These are phyloP conservation scores for Drosophila demipolita DNA, from an alignment of 2,888 invertebrate genomes.

Conservation along the genomic window DNA sequence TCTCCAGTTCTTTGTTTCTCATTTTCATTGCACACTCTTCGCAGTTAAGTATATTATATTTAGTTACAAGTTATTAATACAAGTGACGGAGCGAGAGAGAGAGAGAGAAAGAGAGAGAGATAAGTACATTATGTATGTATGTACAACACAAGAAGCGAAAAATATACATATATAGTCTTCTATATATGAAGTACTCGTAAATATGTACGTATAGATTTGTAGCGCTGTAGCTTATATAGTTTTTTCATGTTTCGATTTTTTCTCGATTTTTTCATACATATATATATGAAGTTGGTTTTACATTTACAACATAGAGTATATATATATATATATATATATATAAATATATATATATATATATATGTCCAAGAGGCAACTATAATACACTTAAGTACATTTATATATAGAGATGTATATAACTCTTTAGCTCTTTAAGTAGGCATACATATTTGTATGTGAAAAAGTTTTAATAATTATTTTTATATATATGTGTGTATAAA, in stretches of 20 bases:
- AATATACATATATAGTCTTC: conserved; percentile 39
- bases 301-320: conserved; percentile 68
- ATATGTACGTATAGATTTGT: conserved; percentile 61
- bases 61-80: conserved; percentile 51
- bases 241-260: background rate
- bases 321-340: conserved; percentile 54
- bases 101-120: conserved; percentile 24
- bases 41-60: conserved; percentile 49
- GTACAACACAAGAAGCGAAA: conserved; percentile 55
- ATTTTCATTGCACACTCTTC: conserved; percentile 41
- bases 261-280: conserved; percentile 4
- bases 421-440: conserved; percentile 43
- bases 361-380: conserved; percentile 66
- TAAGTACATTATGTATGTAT: conserved; percentile 43
- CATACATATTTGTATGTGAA: conserved; percentile 36
- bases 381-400: conserved; percentile 64
- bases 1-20: conserved; percentile 18
- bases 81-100: conserved; percentile 23
- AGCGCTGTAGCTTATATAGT: conserved; percentile 40
- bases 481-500: conserved; percentile 17
- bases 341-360: conserved; percentile 54
- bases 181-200: conserved; percentile 43
- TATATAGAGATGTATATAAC: conserved; percentile 33
- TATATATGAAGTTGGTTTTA: conserved; percentile 56
- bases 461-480: conserved; percentile 5